Evolutionary conservation across 2,113 vertebrate species (phyloP).

Genomic region (Acanthochromis polyacanthus): DNA sequence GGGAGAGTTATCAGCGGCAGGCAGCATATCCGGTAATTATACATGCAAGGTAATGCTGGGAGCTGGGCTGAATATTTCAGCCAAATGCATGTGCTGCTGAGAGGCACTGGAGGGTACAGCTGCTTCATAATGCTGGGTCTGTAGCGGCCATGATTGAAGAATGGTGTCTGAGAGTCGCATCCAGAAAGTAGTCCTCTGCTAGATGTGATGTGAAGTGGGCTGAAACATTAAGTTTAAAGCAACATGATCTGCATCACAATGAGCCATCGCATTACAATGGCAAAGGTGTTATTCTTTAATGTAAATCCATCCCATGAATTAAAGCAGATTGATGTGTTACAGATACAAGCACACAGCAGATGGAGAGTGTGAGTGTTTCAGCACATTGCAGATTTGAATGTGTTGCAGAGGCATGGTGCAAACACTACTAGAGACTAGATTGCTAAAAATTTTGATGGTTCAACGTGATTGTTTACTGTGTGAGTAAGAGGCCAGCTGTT

Average conservation of each 20-base stretch:
- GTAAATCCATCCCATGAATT: constrained; percentile 36
- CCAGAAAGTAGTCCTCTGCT: constrained; percentile 35
- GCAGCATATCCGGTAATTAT: constrained; percentile 88
- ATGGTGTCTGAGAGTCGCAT: constrained; percentile 46
- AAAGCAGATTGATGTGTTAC: constrained; percentile 44
- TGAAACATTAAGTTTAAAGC: constrained; percentile 46
- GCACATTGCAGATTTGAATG: constrained; percentile 38
- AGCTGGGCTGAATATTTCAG: constrained; percentile 81
- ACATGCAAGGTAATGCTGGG: constrained; percentile 85
- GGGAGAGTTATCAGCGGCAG: constrained; percentile 86
- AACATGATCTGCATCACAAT: constrained; percentile 44
- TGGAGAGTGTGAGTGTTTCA: constrained; percentile 40
- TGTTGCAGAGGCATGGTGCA: constrained; percentile 54
- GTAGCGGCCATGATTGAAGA: constrained; percentile 64
- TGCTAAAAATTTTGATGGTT: constrained; percentile 63
- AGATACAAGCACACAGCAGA: constrained; percentile 39
- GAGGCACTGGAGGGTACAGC: constrained; percentile 74
- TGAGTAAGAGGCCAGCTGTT: constrained; percentile 80
- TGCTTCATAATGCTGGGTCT: constrained; percentile 63
- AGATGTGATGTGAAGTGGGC: constrained; percentile 21
- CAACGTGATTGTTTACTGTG: constrained; percentile 74
- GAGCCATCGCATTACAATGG: constrained; percentile 15
- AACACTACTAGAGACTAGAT: constrained; percentile 59
- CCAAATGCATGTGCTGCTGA: constrained; percentile 78
- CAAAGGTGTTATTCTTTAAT: constrained; percentile 35